Percentiles rank a stretch among this genome's conserved stretches.
Evolutionary conservation across 2,888 invertebrate genomes (phyloP).

Genomic region (Drosophila subquinaria): DNA sequence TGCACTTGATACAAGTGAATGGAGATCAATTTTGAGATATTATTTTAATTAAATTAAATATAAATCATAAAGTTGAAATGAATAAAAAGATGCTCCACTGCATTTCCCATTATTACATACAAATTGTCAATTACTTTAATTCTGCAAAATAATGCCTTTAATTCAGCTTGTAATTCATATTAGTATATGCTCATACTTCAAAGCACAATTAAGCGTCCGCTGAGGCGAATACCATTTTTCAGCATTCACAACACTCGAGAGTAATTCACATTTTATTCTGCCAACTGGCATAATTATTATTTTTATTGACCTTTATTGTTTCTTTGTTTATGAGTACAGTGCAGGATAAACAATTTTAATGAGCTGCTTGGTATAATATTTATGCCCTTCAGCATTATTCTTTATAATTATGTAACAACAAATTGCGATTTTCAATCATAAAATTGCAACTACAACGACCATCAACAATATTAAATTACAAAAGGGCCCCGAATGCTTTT

Average conservation of each 20-base stretch:
- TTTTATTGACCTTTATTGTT: slow-evolving; percentile 7
- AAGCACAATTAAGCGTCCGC: not conserved
- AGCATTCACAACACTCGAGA: not conserved
- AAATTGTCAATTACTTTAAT: not conserved
- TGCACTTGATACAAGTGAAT: slow-evolving; percentile 20
- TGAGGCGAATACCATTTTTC: not conserved
- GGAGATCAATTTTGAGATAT: slow-evolving; percentile 7
- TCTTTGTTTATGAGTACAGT: slow-evolving; percentile 13
- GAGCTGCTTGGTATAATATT: slow-evolving; percentile 40
- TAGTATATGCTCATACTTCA: not conserved
- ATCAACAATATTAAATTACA: slow-evolving; percentile 24
- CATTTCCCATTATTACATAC: not conserved
- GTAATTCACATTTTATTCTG: not conserved
- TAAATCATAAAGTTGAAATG: not conserved
- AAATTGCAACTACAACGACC: not conserved
- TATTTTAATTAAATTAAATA: slow-evolving; percentile 8
- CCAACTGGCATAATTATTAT: not conserved
- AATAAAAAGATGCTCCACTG: not conserved
- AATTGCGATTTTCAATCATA: slow-evolving; percentile 52
- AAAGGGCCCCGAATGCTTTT: not conserved
- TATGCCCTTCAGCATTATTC: slow-evolving; percentile 56
- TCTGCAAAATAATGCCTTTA: not conserved
- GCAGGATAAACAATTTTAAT: slow-evolving; percentile 45
- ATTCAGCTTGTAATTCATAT: not conserved
- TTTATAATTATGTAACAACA: slow-evolving; percentile 71